phyloP scores from a whole-genome alignment of 2,113 vertebrate genomes.

The Mellivora capensis region DNA sequence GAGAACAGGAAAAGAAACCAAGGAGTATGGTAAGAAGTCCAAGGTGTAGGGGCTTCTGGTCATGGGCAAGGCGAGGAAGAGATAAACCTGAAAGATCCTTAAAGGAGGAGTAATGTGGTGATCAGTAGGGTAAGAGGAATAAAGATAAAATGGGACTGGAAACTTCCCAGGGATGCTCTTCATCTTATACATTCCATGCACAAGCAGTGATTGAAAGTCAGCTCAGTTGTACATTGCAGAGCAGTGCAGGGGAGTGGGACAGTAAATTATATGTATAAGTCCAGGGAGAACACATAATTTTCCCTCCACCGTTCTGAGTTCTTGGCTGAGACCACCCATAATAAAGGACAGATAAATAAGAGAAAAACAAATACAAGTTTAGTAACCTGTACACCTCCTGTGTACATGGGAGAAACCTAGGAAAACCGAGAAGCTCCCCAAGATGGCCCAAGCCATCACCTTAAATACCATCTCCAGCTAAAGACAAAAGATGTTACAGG shows the following conservation, averaged over 20 bases:
- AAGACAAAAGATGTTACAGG: neutral
- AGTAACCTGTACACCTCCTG: neutral
- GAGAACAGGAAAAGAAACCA: neutral
- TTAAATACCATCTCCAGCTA: neutral
- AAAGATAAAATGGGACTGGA: neutral
- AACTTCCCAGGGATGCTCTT: neutral
- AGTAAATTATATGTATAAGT: neutral
- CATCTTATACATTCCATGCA: neutral
- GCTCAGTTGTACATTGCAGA: neutral
- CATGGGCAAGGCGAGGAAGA: neutral
- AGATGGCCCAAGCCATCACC: neutral
- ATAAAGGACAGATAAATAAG: neutral
- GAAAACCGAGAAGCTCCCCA: neutral
- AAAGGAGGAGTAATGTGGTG: neutral
- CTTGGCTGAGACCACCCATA: neutral
- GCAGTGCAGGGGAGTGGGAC: neutral
- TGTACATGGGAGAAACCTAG: neutral
- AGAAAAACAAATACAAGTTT: neutral
- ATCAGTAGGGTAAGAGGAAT: neutral
- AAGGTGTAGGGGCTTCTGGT: neutral
- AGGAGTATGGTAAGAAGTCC: neutral
- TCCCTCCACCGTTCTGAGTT: neutral
- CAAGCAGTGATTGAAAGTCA: neutral
- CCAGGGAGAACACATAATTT: neutral
- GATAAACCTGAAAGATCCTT: neutral